Evolutionary conservation across 1,140 invertebrate genomes (phyloP).

Genomic region (Papilio polyxenes): DNA sequence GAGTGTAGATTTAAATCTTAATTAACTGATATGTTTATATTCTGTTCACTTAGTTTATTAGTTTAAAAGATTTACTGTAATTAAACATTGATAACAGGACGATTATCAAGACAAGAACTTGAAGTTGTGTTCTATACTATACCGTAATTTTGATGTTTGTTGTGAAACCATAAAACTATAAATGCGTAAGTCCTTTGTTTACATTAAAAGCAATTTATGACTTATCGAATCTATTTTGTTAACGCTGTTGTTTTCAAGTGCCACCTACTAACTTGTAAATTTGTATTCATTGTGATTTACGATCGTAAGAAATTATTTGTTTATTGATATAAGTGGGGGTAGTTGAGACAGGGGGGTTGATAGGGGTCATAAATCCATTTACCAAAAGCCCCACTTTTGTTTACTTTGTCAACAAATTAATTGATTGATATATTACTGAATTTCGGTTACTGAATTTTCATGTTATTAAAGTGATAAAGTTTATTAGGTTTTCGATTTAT

Average conservation of each 20-base stretch:
- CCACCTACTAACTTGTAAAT: not conserved
- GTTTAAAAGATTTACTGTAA: no score
- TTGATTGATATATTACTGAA: slow-evolving; percentile 1
- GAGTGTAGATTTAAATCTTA: not conserved
- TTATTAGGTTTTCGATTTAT: no score
- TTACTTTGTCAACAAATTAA: not conserved
- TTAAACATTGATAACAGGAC: no score
- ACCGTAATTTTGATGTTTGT: not conserved
- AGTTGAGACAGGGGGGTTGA: no score
- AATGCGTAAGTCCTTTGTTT: slow-evolving; percentile 23
- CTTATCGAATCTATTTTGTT: not conserved
- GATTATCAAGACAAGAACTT: no score
- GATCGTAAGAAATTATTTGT: slow-evolving; percentile 8
- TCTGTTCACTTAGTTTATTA: no score
- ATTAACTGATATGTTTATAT: not conserved
- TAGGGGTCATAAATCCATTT: not conserved
- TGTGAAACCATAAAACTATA: slow-evolving; percentile 24
- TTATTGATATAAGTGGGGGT: not conserved
- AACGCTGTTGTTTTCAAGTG: slow-evolving; percentile 12
- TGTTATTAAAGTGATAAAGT: no score
- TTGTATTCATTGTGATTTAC: slow-evolving; percentile 9
- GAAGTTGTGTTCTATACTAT: no score
- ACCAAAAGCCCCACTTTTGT: not conserved
- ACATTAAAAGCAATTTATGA: slow-evolving; percentile 18
- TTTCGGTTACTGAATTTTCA: not conserved